Evolutionary conservation across 2,888 invertebrate genomes (phyloP).

Genomic region (Aelia acuminata): DNA sequence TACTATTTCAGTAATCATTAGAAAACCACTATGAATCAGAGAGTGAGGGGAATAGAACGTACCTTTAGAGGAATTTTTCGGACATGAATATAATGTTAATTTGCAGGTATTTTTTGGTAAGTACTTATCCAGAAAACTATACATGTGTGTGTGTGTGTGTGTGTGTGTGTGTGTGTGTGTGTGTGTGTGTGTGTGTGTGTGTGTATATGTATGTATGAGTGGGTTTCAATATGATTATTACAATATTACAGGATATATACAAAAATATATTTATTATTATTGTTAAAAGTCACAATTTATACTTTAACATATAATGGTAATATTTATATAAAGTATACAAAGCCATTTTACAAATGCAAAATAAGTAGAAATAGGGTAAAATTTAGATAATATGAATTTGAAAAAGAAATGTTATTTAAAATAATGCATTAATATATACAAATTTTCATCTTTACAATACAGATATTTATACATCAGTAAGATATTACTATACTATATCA

Average conservation of each 20-base stretch:
- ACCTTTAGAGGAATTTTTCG: too few relatives aligned
- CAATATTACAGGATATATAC: conserved; percentile 18
- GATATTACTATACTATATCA: background rate
- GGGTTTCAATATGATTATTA: background rate
- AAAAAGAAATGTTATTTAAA: background rate
- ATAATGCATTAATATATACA: background rate
- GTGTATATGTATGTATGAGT: background rate
- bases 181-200: background rate
- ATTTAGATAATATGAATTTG: background rate
- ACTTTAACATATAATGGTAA: background rate
- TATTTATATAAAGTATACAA: conserved; percentile 9
- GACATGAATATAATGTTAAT: too few relatives aligned
- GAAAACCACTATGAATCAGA: too few relatives aligned
- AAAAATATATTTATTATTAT: conserved; percentile 28
- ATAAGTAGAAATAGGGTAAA: background rate
- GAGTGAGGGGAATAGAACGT: too few relatives aligned
- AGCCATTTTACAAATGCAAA: background rate
- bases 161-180: background rate
- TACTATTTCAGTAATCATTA: too few relatives aligned
- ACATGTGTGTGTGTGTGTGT: background rate
- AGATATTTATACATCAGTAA: background rate
- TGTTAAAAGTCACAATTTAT: conserved; percentile 12
- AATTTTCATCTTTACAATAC: background rate
- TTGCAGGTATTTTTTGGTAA: too few relatives aligned
- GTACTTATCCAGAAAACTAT: too few relatives aligned